Conservation (phyloP, 2,797 vertebrate genomes). For the Anabas testudineus region DNA sequence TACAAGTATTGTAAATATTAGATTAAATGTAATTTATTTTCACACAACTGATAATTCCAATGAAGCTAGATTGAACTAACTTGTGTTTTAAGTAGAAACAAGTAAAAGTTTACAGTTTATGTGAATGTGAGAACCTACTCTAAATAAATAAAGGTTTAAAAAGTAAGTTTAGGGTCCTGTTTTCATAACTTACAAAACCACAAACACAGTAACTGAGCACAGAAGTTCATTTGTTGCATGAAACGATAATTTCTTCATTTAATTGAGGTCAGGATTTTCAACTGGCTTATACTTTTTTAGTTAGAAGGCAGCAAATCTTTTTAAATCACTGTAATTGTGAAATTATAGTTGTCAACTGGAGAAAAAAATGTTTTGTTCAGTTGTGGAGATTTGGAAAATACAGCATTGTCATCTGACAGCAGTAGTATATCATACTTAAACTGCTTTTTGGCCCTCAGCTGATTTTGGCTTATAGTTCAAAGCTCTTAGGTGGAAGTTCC, state of each 20-base stretch:
- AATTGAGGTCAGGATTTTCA: not conserved
- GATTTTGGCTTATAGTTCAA: constrained; percentile 38
- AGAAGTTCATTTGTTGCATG: not conserved
- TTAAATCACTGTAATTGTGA: constrained; percentile 4
- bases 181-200: too few species aligned
- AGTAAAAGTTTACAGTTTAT: too few species aligned
- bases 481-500: constrained; percentile 9
- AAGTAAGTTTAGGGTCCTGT: too few species aligned
- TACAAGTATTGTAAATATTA: too few species aligned
- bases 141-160: too few species aligned
- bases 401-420: constrained; percentile 35
- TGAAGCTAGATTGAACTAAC: too few species aligned
- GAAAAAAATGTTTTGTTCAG: constrained; percentile 25
- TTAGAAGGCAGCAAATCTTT: not conserved
- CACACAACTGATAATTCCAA: too few species aligned
- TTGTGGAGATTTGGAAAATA: constrained; percentile 29
- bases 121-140: too few species aligned
- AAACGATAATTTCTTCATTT: not conserved
- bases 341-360: constrained; percentile 17
- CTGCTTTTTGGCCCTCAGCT: constrained; percentile 16
- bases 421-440: constrained; percentile 30
- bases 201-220: not conserved
- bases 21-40: too few species aligned
- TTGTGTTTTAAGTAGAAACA: too few species aligned
- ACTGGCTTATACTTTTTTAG: not conserved